Percentiles rank a stretch among this genome's conserved stretches.
phyloP scores from a whole-genome alignment of 2,888 invertebrate genomes.

The Drosophila demipolita region DNA sequence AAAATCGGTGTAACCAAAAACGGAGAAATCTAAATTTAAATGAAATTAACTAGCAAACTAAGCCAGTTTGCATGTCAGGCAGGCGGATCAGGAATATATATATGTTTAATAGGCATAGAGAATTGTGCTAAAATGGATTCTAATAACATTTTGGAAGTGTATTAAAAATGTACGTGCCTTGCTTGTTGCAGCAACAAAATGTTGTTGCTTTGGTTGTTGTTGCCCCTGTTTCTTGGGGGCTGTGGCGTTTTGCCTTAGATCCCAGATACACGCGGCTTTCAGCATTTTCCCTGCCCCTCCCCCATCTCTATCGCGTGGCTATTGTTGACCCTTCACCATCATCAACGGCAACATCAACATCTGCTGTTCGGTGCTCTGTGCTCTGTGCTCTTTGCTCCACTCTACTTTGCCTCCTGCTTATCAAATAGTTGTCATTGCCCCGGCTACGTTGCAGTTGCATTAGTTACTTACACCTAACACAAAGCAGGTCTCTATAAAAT shows the following conservation, averaged over 20 bases:
- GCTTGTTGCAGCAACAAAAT: slow-evolving; percentile 42
- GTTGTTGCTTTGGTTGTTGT: slow-evolving; percentile 8
- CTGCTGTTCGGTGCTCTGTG: slow-evolving; percentile 10
- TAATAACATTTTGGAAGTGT: slow-evolving; percentile 1
- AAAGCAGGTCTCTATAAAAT: not conserved
- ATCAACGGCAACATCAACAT: slow-evolving; percentile 14
- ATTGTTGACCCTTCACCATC: slow-evolving; percentile 25
- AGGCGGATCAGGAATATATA: not conserved
- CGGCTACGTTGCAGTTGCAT: slow-evolving; percentile 13
- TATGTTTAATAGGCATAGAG: not conserved
- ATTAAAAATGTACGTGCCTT: slow-evolving; percentile 52
- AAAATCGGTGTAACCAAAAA: not conserved
- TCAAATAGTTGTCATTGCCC: slow-evolving; percentile 39
- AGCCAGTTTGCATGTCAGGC: not conserved
- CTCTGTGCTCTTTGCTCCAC: slow-evolving; percentile 3
- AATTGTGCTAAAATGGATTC: not conserved
- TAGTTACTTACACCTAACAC: slow-evolving; percentile 7
- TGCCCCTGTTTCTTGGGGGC: slow-evolving; percentile 10
- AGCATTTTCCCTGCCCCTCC: not conserved
- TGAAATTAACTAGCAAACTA: not conserved
- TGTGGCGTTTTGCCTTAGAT: slow-evolving; percentile 38
- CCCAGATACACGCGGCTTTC: slow-evolving; percentile 26
- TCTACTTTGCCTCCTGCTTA: slow-evolving; percentile 16
- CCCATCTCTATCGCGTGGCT: not conserved
- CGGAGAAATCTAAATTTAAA: not conserved